These are phyloP conservation scores for Netelia fuscicornis DNA, from an alignment of 2,888 invertebrate species.

Conservation along the genomic window DNA sequence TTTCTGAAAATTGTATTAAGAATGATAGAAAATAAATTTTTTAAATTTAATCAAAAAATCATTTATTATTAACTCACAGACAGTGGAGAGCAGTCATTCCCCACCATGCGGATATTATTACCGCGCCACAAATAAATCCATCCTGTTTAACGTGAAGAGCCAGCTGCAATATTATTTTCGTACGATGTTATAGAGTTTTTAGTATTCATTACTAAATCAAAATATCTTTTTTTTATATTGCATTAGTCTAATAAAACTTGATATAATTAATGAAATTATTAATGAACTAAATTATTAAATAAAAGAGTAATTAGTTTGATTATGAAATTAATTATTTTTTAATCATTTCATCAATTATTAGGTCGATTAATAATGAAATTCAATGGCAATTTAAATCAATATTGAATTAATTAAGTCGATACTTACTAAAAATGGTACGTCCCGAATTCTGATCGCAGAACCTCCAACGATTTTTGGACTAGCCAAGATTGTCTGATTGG, in stretches of 20 bases:
- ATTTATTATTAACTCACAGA: slow-evolving; percentile 68
- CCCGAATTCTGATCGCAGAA: slow-evolving; percentile 23
- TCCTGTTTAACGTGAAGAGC: slow-evolving; percentile 63
- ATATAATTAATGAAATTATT: too few relatives aligned
- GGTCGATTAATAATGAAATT: too few relatives aligned
- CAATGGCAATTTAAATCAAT: too few relatives aligned
- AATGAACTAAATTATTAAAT: too few relatives aligned
- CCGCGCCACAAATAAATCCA: slow-evolving; percentile 73
- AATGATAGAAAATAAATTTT: background rate
- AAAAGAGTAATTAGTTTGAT: too few relatives aligned
- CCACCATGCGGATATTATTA: slow-evolving; percentile 72
- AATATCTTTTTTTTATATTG: too few relatives aligned
- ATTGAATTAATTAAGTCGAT: background rate
- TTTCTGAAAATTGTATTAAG: background rate
- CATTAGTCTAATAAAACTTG: too few relatives aligned
- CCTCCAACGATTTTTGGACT: slow-evolving; percentile 56
- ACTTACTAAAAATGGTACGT: slow-evolving; percentile 61
- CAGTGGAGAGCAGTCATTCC: slow-evolving; percentile 76
- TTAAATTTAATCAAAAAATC: slow-evolving; percentile 20
- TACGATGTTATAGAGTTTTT: background rate
- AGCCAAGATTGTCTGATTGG: background rate
- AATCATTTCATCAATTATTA: too few relatives aligned
- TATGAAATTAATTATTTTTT: too few relatives aligned
- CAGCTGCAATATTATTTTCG: slow-evolving; percentile 66
- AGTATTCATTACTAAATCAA: too few relatives aligned